Evolutionary conservation across 2,113 vertebrate genomes (phyloP), one percentile per base, ranked within the genome.

Genomic region (Oxygymnocypris stewartii): DNA sequence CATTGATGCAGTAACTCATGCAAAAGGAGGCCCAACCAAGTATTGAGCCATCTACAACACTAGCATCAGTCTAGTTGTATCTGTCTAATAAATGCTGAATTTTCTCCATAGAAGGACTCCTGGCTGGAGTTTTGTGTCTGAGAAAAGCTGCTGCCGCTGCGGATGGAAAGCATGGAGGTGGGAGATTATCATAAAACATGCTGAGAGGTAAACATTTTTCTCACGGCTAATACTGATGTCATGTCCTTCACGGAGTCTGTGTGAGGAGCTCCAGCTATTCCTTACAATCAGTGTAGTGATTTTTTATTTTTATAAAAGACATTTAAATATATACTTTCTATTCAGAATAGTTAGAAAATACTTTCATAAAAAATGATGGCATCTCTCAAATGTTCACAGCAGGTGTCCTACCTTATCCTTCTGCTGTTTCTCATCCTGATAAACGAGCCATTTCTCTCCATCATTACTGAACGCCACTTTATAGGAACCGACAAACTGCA

Each of bases 401-500:
- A 42, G 57, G 37, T 20, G n/a, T n/a, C 90, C 93, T 93, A 97
- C 96, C 96, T 97, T 97, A 90, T 97, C 96, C 89, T 95, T 96
- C 91, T 94, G 96, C 88, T 96, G 96, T 80, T 96, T 95, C 88
- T 95, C 95, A 88, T 97, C 96, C 88, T 96, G 96, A 87, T 97
- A 96, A 35, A 96, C 79, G 51, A 91, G 91, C 96, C 96, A 97
- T 83, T 90, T 93, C 44, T 95, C 93, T 25, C 96, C 96, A 47
- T 96, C 95, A 6, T 95, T 94, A 85, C 96, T 97, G 88, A 95
- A 97, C 4, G 96, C 95, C 42, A 97, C 88, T 88, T 97, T 97
- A 89, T 96, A 97, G 65, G 96, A 97, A 0, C 96, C 96, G 20
- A 97, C 96, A 20, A 97, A 97, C 28, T 97, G 96, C 40, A 96